Base-by-base conservation (phyloP, 2,888 invertebrate genomes). In the Plebejus anna region DNA sequence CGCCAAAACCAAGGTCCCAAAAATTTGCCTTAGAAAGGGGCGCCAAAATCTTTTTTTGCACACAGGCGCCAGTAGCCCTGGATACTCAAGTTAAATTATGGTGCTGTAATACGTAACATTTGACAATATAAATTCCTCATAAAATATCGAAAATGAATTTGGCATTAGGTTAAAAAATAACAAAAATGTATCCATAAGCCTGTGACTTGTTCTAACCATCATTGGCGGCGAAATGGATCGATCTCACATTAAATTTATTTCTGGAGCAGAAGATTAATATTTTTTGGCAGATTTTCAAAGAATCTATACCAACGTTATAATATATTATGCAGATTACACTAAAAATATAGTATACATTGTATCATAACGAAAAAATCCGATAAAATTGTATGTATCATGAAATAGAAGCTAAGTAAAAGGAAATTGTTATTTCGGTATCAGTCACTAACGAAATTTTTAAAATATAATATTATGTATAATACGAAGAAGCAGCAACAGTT, bases 281-380 rank as follows among this genome's bases (percentile, higher is more conserved):
- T 91, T 90, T 92, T 90, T 93, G 92, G 92, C 92, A 89, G 84
- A 87, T 84, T 82, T 82, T 92, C 92, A 93, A 90, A 87, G 83
- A 83, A 84, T 81, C 81, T 82, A 80, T 80, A 81, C 82, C 83
- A 61, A 61, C 78, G 78, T 55, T 71, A 75, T 75, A 59, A 75
- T 75, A 59, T 59, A 77, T 75, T 77, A 72, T 51, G 61, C 55
- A 75, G 70, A 66, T 57, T 73, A 70, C 42, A 76, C 59, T 75
- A 72, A 72, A 76, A 76, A 76, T 59, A 76, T 72, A 28, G 4
- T 42, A 76, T 76, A 76, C 70, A 76, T 59, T 71, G 22, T 59
- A 36, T 55, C 73, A 13, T 4, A 32, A 32, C 55, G 32, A 73
- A 73, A 66, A 72, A 72, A 51, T 72, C 9, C 6, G 28, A 71